Evolutionary conservation across 2,113 vertebrate species (phyloP), one percentile per base, ranked within the genome.

Genomic region (Platichthys flesus): DNA sequence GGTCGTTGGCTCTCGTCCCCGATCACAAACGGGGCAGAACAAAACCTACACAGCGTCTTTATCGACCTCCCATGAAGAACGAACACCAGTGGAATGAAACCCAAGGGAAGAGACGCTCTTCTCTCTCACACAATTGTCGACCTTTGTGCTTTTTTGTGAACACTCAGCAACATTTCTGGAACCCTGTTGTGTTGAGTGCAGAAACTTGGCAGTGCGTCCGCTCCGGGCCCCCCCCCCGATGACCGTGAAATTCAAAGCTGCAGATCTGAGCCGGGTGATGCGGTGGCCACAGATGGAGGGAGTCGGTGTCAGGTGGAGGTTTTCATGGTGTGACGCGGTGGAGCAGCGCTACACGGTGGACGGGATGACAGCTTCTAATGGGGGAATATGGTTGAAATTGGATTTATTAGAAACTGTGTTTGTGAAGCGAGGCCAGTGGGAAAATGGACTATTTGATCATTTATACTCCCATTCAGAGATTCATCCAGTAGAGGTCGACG

Each of bases 221-320:
- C 68, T 47, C 54, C 40, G 5, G 28, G n/a, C 76, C 24, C 24
- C 24, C 24, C 24, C 78, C 74, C 81, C n/a, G 82, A 69, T 83
- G 79, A 84, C 81, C 71, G 24, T 64, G 75, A 72, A 74, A 56
- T 58, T 81, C 72, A 84, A 86, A 85, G 84, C 80, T 79, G 71
- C 82, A 84, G 75, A 88, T 76, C 56, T 15, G 76, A 69, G 80
- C 60, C 26, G 24, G 77, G 72, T 70, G 74, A 63, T 78, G 70
- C 81, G 54, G 20, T 56, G 67, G 49, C 60, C 24, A 61, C 82
- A 74, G 76, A 85, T 70, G 72, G 79, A 76, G 37, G 51, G 21
- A 67, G 81, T 63, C 66, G 7, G 6, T 69, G 79, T 83, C 82
- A 51, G 81, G 78, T 71, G 85, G 78, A 78, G 28, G 52, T 20